These are phyloP conservation scores for Onychorhynchus coronatus DNA, from an alignment of 2,113 vertebrate genomes.

Conservation along the genomic window DNA sequence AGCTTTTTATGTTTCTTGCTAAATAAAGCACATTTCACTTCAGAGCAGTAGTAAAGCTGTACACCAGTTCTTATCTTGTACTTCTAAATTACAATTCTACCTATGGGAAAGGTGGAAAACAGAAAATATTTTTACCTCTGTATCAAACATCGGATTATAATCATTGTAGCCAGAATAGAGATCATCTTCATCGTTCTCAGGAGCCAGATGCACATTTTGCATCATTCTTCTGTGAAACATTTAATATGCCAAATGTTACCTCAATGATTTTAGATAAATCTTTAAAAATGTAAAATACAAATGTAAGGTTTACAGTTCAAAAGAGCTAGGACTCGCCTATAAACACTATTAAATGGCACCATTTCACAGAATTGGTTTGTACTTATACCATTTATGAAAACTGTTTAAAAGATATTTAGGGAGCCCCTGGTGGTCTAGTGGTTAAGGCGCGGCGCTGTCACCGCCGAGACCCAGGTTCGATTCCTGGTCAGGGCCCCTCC, in stretches of 20 bases:
- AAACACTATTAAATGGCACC: not conserved
- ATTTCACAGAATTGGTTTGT: not conserved
- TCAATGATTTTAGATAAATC: not conserved
- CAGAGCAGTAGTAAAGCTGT: not conserved
- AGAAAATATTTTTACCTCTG: conserved; percentile 78
- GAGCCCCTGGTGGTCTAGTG: too few species aligned
- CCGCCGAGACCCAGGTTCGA: too few species aligned
- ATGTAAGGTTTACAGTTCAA: not conserved
- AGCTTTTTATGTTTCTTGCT: not conserved
- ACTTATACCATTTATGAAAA: not conserved
- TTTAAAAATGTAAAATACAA: not conserved
- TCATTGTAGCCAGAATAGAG: conserved; percentile 98
- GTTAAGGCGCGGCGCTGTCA: too few species aligned
- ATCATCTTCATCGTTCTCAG: conserved; percentile 88
- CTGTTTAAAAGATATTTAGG: not conserved
- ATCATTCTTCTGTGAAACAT: conserved; percentile 76
- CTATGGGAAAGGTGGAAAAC: not conserved
- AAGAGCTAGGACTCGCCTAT: not conserved
- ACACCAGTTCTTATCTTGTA: not conserved
- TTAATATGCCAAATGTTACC: not conserved
- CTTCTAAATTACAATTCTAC: not conserved
- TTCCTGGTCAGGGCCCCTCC: too few species aligned
- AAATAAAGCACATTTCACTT: not conserved
- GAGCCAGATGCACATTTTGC: conserved; percentile 86
- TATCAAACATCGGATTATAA: conserved; percentile 92